Evolutionary conservation across 2,113 vertebrate species (phyloP).

Genomic region (Siniperca chuatsi): DNA sequence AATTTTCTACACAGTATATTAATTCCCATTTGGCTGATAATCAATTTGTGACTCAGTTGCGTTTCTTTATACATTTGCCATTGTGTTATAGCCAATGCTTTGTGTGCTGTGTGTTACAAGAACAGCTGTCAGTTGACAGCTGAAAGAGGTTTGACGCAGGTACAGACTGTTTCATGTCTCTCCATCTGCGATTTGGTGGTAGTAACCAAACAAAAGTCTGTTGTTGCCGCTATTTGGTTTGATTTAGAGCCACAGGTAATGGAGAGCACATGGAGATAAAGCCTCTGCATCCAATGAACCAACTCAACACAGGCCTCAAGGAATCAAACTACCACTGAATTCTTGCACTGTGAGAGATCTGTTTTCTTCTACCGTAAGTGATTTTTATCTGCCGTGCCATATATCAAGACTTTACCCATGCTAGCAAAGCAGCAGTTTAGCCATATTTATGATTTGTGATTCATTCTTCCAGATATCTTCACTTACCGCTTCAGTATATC

Average conservation of each 20-base stretch:
- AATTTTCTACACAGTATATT: not conserved
- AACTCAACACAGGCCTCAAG: slow-evolving; percentile 4
- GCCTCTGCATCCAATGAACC: slow-evolving; percentile 19
- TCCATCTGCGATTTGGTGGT: not conserved
- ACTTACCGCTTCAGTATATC: slow-evolving; percentile 15
- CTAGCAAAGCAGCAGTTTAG: not conserved
- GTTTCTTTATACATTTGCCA: not conserved
- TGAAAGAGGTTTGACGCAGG: slow-evolving; percentile 16
- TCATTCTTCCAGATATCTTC: slow-evolving; percentile 28
- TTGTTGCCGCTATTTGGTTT: slow-evolving; percentile 53
- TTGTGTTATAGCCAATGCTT: not conserved
- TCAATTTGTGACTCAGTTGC: not conserved
- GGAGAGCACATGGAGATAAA: slow-evolving; percentile 67
- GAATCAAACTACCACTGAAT: slow-evolving; percentile 10
- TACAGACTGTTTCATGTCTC: slow-evolving; percentile 34
- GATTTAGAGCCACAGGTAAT: slow-evolving; percentile 73
- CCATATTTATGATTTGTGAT: slow-evolving; percentile 21
- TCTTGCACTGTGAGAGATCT: slow-evolving; percentile 6
- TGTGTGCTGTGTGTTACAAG: not conserved
- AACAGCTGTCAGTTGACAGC: not conserved
- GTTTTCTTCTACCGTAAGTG: slow-evolving; percentile 14
- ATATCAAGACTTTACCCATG: slow-evolving; percentile 18
- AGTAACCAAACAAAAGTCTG: slow-evolving; percentile 29
- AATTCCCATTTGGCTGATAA: not conserved
- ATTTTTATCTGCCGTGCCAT: not conserved